These are phyloP conservation scores for Anthrax anthrax DNA, from an alignment of 2,888 invertebrate genomes.

Conservation along the genomic window DNA sequence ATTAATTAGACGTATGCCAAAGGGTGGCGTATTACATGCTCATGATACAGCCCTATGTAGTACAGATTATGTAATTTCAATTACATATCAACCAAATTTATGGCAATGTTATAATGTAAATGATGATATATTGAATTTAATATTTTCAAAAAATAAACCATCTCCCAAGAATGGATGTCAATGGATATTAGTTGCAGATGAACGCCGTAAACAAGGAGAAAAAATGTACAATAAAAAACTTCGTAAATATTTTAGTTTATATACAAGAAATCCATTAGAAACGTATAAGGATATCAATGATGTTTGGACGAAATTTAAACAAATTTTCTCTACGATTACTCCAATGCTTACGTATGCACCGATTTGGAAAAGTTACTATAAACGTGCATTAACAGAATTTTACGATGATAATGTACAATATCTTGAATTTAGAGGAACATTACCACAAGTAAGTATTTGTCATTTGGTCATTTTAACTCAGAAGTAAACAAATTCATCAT, in stretches of 20 bases:
- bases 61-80: constrained; percentile 44
- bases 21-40: constrained; percentile 56
- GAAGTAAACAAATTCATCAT: too few relatives aligned
- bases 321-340: constrained; percentile 40
- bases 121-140: constrained; percentile 24
- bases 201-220: constrained; percentile 27
- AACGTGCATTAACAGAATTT: constrained; percentile 45
- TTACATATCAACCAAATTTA: constrained; percentile 47
- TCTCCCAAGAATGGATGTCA: constrained; percentile 15
- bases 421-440: constrained; percentile 49
- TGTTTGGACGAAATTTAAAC: constrained; percentile 44
- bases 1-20: constrained; percentile 54
- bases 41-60: constrained; percentile 52
- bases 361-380: constrained; percentile 50
- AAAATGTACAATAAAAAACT: constrained; percentile 39
- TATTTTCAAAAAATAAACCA: constrained; percentile 20
- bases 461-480: too few relatives aligned
- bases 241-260: constrained; percentile 40
- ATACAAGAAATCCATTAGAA: constrained; percentile 36
- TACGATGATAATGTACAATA: constrained; percentile 55
- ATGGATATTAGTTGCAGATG: constrained; percentile 38
- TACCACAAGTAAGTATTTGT: constrained; percentile 34
- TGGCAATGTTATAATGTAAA: constrained; percentile 33
- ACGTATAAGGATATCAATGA: constrained; percentile 40
- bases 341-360: constrained; percentile 47